phyloP scores from a whole-genome alignment of 2,888 invertebrate species.

The Masnerella sp. region DNA sequence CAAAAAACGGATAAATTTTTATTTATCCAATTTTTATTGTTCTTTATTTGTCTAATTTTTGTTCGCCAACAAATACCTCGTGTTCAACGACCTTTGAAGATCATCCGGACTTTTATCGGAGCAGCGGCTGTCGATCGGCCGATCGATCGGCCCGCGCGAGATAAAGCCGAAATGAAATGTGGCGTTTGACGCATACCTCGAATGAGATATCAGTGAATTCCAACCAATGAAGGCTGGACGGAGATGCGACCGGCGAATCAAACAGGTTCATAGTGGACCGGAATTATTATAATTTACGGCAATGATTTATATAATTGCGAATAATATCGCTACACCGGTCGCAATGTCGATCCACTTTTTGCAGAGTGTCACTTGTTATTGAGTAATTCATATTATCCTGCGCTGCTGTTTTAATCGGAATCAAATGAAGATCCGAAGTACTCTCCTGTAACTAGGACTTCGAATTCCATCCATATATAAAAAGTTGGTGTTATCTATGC shows the following conservation, averaged over 20 bases:
- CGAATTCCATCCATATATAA: too few relatives aligned
- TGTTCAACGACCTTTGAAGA: slow-evolving; percentile 37
- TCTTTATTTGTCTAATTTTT: slow-evolving; percentile 7
- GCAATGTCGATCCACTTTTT: slow-evolving; percentile 23
- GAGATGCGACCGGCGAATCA: slow-evolving; percentile 16
- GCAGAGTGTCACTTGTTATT: slow-evolving; percentile 40
- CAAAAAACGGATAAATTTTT: neutral
- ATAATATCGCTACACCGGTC: slow-evolving; percentile 38
- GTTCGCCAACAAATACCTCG: slow-evolving; percentile 25
- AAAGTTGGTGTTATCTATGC: too few relatives aligned
- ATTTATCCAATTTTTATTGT: slow-evolving; percentile 11
- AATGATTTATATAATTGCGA: slow-evolving; percentile 58
- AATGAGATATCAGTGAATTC: slow-evolving; percentile 53
- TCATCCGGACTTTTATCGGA: slow-evolving; percentile 41
- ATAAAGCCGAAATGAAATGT: slow-evolving; percentile 53
- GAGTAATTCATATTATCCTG: slow-evolving; percentile 51
- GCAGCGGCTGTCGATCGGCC: slow-evolving; percentile 43
- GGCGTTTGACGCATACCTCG: slow-evolving; percentile 44
- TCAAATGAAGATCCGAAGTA: too few relatives aligned
- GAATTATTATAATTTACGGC: slow-evolving; percentile 52
- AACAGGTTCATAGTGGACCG: slow-evolving; percentile 49
- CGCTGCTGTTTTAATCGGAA: too few relatives aligned
- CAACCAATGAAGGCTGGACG: slow-evolving; percentile 29
- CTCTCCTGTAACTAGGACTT: too few relatives aligned
- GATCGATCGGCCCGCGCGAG: slow-evolving; percentile 41